Conservation (phyloP, 2,113 vertebrate genomes). For the Rhinolophus ferrumequinum region DNA sequence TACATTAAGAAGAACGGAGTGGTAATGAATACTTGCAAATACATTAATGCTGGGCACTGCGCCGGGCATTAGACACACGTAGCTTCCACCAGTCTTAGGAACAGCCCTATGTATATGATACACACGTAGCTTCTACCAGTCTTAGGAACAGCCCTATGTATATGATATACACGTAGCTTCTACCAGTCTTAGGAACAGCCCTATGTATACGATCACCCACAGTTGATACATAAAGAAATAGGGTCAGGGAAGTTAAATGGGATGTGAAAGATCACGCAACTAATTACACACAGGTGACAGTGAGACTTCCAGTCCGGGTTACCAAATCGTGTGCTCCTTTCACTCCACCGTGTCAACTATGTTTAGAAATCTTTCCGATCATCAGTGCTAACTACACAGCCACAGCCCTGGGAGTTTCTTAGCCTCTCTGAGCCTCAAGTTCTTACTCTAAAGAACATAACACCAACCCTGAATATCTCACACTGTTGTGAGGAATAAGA, state of each 20-base stretch:
- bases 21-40: neutral
- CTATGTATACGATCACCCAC: no score
- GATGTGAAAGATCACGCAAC: neutral
- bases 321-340: neutral
- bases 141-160: neutral
- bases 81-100: neutral
- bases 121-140: neutral
- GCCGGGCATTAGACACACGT: no score
- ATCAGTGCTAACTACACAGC: neutral
- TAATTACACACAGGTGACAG: neutral
- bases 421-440: no score
- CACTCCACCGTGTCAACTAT: no score
- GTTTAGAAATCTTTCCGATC: neutral
- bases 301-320: neutral
- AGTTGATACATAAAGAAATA: neutral
- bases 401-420: no score
- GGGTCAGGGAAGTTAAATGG: neutral
- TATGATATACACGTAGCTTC: neutral
- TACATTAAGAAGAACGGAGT: neutral
- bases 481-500: neutral
- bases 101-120: neutral
- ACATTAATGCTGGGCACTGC: neutral
- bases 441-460: neutral
- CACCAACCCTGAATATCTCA: neutral
- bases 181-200: neutral